phyloP scores from a whole-genome alignment of 2,113 vertebrate genomes.

The Chloropsis hardwickii region DNA sequence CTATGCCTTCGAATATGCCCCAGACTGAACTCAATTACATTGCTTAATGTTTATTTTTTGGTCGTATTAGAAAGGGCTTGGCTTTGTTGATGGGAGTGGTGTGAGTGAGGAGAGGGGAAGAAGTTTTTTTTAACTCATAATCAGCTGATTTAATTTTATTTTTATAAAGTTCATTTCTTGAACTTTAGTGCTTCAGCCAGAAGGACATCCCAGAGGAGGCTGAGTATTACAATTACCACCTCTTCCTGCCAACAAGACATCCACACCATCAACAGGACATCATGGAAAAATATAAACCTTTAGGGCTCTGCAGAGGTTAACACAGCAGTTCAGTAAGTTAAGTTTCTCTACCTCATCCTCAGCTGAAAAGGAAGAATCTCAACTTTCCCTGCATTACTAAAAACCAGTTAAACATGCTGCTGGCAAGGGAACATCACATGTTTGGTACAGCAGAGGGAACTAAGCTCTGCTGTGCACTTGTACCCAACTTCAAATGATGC shows the following conservation, averaged over 20 bases:
- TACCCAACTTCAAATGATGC: background rate
- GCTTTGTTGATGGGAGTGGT: accelerated
- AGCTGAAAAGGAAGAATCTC: background rate
- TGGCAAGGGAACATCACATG: background rate
- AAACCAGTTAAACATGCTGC: background rate
- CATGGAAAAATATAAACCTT: background rate
- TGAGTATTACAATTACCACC: background rate
- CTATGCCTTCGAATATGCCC: background rate
- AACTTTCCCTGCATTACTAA: background rate
- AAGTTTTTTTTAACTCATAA: background rate
- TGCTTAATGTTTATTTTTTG: background rate
- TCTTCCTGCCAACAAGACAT: background rate
- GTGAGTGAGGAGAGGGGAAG: background rate
- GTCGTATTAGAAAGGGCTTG: background rate
- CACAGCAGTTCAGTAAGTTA: background rate
- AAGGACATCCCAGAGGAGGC: background rate
- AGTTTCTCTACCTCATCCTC: background rate
- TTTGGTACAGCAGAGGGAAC: background rate
- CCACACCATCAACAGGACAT: background rate
- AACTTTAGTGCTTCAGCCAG: background rate
- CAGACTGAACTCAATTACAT: background rate
- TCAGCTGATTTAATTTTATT: background rate
- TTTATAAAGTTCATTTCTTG: too few relatives aligned
- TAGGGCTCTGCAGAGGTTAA: background rate
- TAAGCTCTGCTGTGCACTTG: background rate